Conservation (phyloP, 2,113 vertebrate genomes). For the Eurystomus gularis region DNA sequence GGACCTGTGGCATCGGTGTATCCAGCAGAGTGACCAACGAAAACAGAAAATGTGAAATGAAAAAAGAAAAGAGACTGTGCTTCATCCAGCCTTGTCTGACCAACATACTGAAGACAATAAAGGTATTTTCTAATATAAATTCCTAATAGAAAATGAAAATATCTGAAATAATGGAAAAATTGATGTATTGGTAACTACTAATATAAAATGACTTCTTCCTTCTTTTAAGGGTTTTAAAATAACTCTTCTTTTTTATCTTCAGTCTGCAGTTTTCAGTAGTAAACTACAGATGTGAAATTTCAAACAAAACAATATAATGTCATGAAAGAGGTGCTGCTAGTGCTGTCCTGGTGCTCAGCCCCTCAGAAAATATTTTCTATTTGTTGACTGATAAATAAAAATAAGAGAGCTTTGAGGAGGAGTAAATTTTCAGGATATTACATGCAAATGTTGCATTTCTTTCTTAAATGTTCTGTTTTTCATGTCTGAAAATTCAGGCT, state of each 20-base stretch:
- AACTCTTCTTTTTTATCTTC: neutral
- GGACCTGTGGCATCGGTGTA: constrained; percentile 91
- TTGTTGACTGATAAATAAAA: neutral
- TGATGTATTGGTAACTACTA: neutral
- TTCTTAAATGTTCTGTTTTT: neutral
- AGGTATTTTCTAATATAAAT: constrained; percentile 75
- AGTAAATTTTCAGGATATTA: neutral
- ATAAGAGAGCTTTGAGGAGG: neutral
- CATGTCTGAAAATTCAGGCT: neutral
- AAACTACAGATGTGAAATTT: neutral
- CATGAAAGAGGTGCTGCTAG: neutral
- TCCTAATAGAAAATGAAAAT: neutral
- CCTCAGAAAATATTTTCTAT: neutral
- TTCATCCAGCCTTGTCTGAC: constrained; percentile 87
- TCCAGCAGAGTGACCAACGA: constrained; percentile 90
- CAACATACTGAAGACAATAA: constrained; percentile 73
- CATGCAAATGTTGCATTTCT: neutral
- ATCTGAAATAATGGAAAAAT: neutral
- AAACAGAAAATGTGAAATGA: constrained; percentile 91
- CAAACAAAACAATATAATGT: neutral
- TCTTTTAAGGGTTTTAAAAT: neutral
- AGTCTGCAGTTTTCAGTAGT: neutral
- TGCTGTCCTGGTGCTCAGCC: neutral
- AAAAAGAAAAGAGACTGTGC: constrained; percentile 87
- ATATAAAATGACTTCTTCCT: neutral